Base-by-base conservation (phyloP, 2,113 vertebrate genomes). In the Micromys minutus region DNA sequence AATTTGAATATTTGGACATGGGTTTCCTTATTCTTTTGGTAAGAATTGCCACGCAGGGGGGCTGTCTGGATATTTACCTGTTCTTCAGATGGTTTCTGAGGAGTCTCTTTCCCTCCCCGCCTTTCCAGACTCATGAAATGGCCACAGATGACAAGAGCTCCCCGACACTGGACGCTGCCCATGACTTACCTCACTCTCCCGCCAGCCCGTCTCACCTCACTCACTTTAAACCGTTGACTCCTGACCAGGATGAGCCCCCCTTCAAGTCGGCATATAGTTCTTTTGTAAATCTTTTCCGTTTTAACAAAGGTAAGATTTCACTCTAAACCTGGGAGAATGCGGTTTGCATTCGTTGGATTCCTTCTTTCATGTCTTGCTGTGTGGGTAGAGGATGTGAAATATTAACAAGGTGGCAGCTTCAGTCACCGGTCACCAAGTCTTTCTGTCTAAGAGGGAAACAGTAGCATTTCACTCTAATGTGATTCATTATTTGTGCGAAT, bases 251-350 rank as follows among this genome's bases (percentile, higher is more conserved):
- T 34, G 99, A 99, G 52, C 99, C 99, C 6, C 98, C 99, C 1
- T 99, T 99, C 93, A 99, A 99, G 96, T 99, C 99, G 2, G 99
- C 99, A 0, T 99, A 99, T 98, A 99, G 99, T 97, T 99, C 99
- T 65, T 99, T 99, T 83, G 99, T 99, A 98, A 99, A 99, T 98
- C 99, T 99, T 79, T 99, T 99, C 97, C 99, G 99, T 79, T 99
- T 99, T 98, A 99, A 98, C 98, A 99, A 99, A 99, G 99, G 99
- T 99, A 97, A 97, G 96, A 55, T 50, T 69, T 76, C 22, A 4
- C 96, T 67, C 61, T 93, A 79, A 71, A 55, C 42, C 84, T 83
- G 47, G 90, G 52, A 11, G 16, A 80, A 95, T 85, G 47, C 8
- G 10, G 15, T 89, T 93, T 71, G 87, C 87, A 89, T 69, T 96